Base-by-base conservation (phyloP, 2,113 vertebrate species). In the Romanogobio albipinnatus region DNA sequence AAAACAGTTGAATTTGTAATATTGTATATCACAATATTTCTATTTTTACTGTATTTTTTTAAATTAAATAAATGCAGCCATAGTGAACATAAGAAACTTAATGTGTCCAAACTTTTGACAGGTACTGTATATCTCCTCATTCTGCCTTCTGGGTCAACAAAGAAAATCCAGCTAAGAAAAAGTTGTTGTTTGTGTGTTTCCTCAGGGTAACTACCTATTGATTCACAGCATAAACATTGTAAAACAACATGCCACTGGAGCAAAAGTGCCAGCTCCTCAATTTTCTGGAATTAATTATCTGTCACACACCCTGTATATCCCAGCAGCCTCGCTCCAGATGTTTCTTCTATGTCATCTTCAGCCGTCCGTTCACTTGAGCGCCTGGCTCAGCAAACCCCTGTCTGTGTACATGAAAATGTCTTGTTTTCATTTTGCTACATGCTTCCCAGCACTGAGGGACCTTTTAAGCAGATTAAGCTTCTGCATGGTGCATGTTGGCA, bases 381-480 rank as follows among this genome's bases (percentile, higher is more conserved):
- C 39, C 59, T 47, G 77, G 43, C 77, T 64, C 59, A 24, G 43
- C 43, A 47, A 81, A 33, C 79, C 61, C 26, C 61, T 81, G 45
- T 26, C 45, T 36, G 24, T 14, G 11, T 81, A 81, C 79, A 68
- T 26, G 78, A 53, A 81, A 81, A 81, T 81, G 43, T 51, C 78
- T 81, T 81, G 78, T 81, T 81, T 81, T 81, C 45, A 81, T 66
- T 81, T 81, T 68, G 79, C 10, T 22, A 51, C 61, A 81, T 68
- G 43, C 26, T 7, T 51, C 43, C 39, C 9, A 81, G 45, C 61
- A 81, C 79, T 68, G 51, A 77, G 74, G 45, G 22, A 61, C 36
- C 26, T 76, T 84, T 84, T 84, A 78, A 84, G 83, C 74, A 77
- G 83, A 77, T 84, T 78, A 84, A 56, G 45, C 83, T 78, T 51